Conservation (phyloP, 2,113 vertebrate species). For the Psammodynastes pulverulentus region DNA sequence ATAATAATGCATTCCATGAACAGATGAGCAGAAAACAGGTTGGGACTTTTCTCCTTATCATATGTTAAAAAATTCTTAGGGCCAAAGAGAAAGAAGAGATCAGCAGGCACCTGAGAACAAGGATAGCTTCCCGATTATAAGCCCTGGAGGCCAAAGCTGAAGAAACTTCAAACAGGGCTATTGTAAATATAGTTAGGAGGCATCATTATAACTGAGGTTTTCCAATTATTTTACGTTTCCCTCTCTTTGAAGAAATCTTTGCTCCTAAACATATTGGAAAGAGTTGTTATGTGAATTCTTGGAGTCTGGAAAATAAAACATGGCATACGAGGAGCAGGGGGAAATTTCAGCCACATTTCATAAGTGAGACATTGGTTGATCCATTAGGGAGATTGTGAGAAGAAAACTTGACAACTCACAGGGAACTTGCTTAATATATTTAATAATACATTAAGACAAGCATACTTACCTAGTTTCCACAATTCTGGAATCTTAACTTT, state of each 20-base stretch:
- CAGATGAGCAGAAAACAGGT: background rate
- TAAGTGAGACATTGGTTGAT: background rate
- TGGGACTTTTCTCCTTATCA: background rate
- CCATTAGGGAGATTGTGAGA: background rate
- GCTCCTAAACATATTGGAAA: background rate
- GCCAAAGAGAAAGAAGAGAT: background rate
- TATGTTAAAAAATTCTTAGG: background rate
- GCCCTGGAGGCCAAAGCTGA: background rate
- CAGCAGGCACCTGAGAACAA: background rate
- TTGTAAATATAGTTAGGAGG: background rate
- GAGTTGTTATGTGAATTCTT: background rate
- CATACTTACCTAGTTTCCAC: background rate
- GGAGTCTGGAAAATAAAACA: background rate
- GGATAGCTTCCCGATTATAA: background rate
- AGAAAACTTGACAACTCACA: background rate
- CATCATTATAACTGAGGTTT: background rate
- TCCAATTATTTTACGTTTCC: background rate
- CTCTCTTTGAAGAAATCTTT: background rate
- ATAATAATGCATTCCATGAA: background rate
- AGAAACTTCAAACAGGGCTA: background rate
- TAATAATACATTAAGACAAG: background rate
- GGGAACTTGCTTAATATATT: background rate
- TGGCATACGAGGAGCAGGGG: background rate
- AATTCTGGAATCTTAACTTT: background rate
- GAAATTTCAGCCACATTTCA: background rate